phyloP scores from a whole-genome alignment of 35 echinoderm and acorn worm species.

The Chiridota heheva region DNA sequence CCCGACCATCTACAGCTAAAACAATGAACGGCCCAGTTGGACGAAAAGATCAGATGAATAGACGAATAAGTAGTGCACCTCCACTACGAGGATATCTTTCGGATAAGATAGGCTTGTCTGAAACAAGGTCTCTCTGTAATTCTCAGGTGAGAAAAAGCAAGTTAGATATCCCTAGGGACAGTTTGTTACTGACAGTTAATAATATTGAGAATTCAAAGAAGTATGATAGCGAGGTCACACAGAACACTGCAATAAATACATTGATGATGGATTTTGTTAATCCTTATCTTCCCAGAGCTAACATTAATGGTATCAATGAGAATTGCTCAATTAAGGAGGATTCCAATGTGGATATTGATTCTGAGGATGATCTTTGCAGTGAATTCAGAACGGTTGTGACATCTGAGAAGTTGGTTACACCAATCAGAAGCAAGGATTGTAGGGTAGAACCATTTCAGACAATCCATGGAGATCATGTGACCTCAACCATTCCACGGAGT shows the following conservation, averaged over 20 bases:
- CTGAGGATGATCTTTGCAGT: not conserved
- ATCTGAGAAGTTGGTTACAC: constrained; percentile 42
- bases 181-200: constrained; percentile 66
- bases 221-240: constrained; percentile 51
- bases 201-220: constrained; percentile 70
- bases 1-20: too few species aligned
- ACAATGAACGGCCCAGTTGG: too few species aligned
- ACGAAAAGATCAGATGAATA: too few species aligned
- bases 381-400: constrained; percentile 8
- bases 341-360: constrained; percentile 9
- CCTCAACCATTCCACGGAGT: constrained; percentile 66
- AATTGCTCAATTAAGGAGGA: not conserved
- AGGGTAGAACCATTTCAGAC: constrained; percentile 56
- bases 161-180: constrained; percentile 54
- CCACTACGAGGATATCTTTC: too few species aligned
- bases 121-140: constrained; percentile 68
- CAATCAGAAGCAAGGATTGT: constrained; percentile 7
- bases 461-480: constrained; percentile 63
- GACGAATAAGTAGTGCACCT: too few species aligned
- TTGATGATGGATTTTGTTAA: constrained; percentile 62
- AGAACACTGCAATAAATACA: constrained; percentile 75
- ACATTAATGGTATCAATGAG: not conserved
- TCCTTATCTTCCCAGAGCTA: not conserved
- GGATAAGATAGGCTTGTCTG: constrained; percentile 63
- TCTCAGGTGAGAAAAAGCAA: constrained; percentile 59